Evolutionary conservation across 2,797 vertebrate genomes (phyloP), one percentile per base, ranked within the genome.

Genomic region (Clarias pachynema): DNA sequence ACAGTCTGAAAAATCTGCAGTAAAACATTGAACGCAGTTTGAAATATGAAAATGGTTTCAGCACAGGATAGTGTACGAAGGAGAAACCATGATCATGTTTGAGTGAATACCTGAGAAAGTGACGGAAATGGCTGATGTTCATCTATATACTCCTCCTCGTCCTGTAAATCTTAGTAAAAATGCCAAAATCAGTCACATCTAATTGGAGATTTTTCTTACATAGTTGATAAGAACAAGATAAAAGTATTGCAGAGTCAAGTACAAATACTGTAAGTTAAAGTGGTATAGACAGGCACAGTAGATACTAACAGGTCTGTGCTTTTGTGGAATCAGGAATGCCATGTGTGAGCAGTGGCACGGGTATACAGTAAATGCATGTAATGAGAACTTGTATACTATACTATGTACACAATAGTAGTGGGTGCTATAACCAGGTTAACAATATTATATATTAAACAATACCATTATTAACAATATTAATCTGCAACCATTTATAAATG

Each of bases 41-140:
- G 18, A 31, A 74, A 12, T 29, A n/a, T 60, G 31, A 57, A 65
- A 59, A 68, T 24, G 3, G 26, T 62, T 68, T 20, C 22, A 40
- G 31, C 16, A 57, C 20, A 65, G 56, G 40, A 44, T 44, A 44
- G 37, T 44, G 40, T 44, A 44, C 1, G 26, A 49, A 26, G 20
- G 2, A 14, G 60, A 10, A 69, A 15, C 57, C 5, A 2, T 44
- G 3, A 49, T 65, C 16, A 24, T 68, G 22, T 65, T 73, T 49
- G 65, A 16, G 31, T 0, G 22, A 70, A 74, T 93, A 98, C 98
- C 94, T 94, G 97, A 37, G 96, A 95, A 84, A 99, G 95, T 15
- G 97, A 97, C 66, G 98, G 98, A 92, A 99, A 99, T 0, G 98
- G 98, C 90, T 99, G 98, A 40, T 96, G 97, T 89, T 99, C 98